Evolutionary conservation across 2,113 vertebrate genomes (phyloP).

Genomic region (Prietella phreatophila): DNA sequence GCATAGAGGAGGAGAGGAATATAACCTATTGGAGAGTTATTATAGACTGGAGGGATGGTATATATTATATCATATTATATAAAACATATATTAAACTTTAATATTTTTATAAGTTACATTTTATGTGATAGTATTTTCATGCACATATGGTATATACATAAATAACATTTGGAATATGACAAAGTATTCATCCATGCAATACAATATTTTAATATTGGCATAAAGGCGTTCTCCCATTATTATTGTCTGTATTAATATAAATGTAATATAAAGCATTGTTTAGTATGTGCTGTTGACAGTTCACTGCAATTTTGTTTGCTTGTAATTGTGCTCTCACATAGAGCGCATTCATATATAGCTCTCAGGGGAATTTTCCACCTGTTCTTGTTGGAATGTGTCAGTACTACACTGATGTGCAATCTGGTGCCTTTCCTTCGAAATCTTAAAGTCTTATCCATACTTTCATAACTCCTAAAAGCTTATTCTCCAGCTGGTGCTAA

Average conservation of each 20-base stretch:
- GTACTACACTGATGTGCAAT: slow-evolving; percentile 4
- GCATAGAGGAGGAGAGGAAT: not conserved
- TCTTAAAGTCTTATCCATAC: not conserved
- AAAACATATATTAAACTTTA: not conserved
- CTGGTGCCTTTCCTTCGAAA: not conserved
- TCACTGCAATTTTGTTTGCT: not conserved
- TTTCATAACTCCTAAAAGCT: not conserved
- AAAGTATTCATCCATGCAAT: not conserved
- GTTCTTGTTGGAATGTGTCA: slow-evolving; percentile 13
- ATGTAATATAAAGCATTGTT: not conserved
- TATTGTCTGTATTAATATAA: not conserved
- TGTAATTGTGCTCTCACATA: slow-evolving; percentile 6
- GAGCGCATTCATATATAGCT: not conserved
- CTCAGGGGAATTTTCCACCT: slow-evolving; percentile 16
- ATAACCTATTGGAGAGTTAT: not conserved
- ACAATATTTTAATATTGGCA: not conserved
- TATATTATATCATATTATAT: not conserved
- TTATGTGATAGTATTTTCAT: not conserved
- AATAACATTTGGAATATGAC: not conserved
- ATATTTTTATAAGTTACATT: not conserved
- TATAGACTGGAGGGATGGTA: no score
- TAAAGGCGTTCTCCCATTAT: not conserved
- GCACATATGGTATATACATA: not conserved
- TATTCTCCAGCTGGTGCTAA: not conserved
- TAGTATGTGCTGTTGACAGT: not conserved